Base-by-base conservation (phyloP, 2,113 vertebrate species). In the Pelecanoides urinatrix region DNA sequence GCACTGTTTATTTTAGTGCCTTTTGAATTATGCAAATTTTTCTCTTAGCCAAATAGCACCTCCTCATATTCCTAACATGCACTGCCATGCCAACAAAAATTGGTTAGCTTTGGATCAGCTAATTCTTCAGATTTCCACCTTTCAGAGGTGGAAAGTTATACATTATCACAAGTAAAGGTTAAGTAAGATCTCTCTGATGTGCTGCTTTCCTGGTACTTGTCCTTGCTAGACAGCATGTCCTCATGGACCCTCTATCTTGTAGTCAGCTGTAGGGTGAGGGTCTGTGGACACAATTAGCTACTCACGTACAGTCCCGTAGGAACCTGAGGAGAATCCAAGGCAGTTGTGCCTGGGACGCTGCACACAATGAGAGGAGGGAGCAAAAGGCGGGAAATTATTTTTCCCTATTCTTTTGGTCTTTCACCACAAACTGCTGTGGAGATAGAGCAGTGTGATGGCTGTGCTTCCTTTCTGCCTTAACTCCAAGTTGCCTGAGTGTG, bases 221-320 rank as follows among this genome's bases (percentile, higher is more conserved):
- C 36, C 42, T 62, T 70, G 59, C 42, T 13, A n/a, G 71, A 44
- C 22, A 61, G n/a, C 9, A 6, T 0, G 13, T 44, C 10, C 47
- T 83, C 40, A 25, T 0, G 20, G 44, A 63, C 19, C 17, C 36
- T 36, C 47, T 56, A 25, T 19, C 68, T 11, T 30, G 30, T 47
- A 49, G 42, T 40, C 59, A 74, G 21, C 55, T 50, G 18, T 32
- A 63, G 55, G 30, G 26, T 32, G 45, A 77, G 22, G 25, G 34
- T 44, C 59, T 78, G 65, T 22, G 49, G 45, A 52, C 47, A 36
- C 45, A 55, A 26, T 40, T 2, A 72, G 44, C 34, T 40, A 32
- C 13, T 66, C 14, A 13, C 0, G 2, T 7, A 36, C 25, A 19
- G 27, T 11, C 52, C 56, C 56, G 38, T 0, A n/a, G 47, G 62